Evolutionary conservation across 2,113 vertebrate genomes (phyloP).

Genomic region (Xerus inauris): DNA sequence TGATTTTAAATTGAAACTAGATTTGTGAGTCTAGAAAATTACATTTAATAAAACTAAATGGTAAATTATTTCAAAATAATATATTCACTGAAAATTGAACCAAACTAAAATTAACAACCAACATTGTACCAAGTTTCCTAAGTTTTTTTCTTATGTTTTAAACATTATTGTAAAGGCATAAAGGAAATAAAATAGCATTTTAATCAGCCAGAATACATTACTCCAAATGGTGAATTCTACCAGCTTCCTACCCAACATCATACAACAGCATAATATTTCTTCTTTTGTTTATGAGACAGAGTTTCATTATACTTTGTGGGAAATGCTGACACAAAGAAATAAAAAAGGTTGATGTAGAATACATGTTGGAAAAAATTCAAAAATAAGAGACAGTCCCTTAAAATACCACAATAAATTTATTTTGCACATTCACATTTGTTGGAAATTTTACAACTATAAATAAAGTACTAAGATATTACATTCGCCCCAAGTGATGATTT

Average conservation of each 20-base stretch:
- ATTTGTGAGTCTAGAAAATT: neutral
- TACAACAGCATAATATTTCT: neutral
- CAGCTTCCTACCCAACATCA: neutral
- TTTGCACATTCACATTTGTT: neutral
- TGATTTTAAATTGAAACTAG: slow-evolving; percentile 26
- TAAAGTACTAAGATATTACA: neutral
- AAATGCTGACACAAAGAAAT: slow-evolving; percentile 16
- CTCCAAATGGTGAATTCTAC: neutral
- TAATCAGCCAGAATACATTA: neutral
- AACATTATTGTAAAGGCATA: slow-evolving; percentile 32
- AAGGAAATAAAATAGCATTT: slow-evolving; percentile 2
- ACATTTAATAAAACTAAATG: slow-evolving; percentile 8
- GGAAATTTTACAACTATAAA: slow-evolving; percentile 6
- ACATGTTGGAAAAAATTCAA: slow-evolving; percentile 48
- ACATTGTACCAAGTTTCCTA: neutral
- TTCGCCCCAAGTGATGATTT: neutral
- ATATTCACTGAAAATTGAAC: neutral
- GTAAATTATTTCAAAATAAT: slow-evolving; percentile 24
- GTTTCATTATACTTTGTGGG: slow-evolving; percentile 35
- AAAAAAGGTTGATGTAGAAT: slow-evolving; percentile 4
- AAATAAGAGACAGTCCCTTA: neutral
- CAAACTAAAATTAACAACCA: neutral
- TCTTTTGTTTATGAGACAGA: slow-evolving; percentile 21
- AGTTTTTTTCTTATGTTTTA: neutral
- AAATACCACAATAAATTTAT: slow-evolving; percentile 40